Percentiles rank a stretch among this genome's conserved stretches.
These are phyloP conservation scores for Drosophila triauraria DNA, from an alignment of 1,140 invertebrate genomes.

Conservation along the genomic window DNA sequence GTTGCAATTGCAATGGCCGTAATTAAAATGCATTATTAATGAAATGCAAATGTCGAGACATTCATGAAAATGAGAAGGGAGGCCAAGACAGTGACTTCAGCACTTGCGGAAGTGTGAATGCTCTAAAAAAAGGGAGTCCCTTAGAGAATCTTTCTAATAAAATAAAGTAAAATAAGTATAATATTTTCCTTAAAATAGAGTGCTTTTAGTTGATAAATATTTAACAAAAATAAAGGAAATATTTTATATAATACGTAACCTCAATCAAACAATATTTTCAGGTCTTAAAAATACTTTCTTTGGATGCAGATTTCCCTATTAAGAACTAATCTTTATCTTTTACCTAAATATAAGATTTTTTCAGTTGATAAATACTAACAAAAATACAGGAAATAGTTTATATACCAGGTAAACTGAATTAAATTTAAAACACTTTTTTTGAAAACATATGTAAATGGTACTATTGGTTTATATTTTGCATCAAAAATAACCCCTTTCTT, in stretches of 20 bases:
- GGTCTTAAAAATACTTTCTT: no score
- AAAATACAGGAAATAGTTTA: no score
- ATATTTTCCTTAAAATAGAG: not conserved
- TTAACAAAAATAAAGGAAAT: not conserved
- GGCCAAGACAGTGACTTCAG: not conserved
- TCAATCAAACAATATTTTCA: no score
- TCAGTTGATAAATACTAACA: no score
- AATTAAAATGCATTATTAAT: conserved; percentile 69
- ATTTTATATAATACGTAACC: not conserved
- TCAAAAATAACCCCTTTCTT: not conserved
- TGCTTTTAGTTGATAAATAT: not conserved
- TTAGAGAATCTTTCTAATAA: not conserved
- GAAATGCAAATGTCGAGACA: conserved; percentile 59
- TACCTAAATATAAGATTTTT: no score
- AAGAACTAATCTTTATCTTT: no score
- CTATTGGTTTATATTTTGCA: no score
- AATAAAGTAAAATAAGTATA: not conserved
- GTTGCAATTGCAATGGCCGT: conserved; percentile 30
- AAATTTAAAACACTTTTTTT: no score
- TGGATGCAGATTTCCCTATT: no score
- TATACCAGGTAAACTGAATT: not conserved
- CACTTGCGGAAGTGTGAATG: not conserved
- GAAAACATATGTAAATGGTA: no score
- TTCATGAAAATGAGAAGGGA: conserved; percentile 41
- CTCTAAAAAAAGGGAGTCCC: no score